phyloP scores from a whole-genome alignment of 2,888 invertebrate genomes.

The Ferrisia virgata region DNA sequence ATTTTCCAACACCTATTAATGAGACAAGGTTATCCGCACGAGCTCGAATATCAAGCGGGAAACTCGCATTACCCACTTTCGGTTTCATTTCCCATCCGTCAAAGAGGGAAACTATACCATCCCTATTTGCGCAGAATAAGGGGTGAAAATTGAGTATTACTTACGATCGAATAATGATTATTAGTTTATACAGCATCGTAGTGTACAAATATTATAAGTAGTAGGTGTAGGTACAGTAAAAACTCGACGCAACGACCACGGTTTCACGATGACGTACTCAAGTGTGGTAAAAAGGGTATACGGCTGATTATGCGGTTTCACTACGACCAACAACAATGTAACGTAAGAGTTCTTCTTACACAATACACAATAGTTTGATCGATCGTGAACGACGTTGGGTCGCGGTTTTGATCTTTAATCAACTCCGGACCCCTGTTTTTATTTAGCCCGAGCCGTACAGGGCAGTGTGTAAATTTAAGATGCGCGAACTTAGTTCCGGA shows the following conservation, averaged over 20 bases:
- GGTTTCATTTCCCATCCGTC: not conserved
- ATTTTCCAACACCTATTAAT: too few relatives aligned
- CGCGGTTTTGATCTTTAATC: not conserved
- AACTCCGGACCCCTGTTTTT: not conserved
- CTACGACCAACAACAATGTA: too few relatives aligned
- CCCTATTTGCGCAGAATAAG: not conserved
- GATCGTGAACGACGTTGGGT: not conserved
- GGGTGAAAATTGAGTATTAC: not conserved
- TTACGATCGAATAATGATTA: not conserved
- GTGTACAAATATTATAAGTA: too few relatives aligned
- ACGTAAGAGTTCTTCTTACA: too few relatives aligned
- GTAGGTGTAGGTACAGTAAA: not conserved
- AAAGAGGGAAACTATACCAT: not conserved
- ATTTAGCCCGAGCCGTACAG: not conserved
- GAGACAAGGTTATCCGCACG: too few relatives aligned
- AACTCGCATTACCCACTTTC: too few relatives aligned
- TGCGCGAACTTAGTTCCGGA: slow-evolving; percentile 23
- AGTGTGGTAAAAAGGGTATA: not conserved
- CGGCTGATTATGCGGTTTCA: not conserved
- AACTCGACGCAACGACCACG: too few relatives aligned
- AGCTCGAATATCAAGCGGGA: too few relatives aligned
- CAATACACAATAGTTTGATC: not conserved
- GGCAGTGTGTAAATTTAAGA: not conserved
- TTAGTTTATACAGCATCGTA: not conserved
- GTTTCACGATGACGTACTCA: not conserved